phyloP scores from a whole-genome alignment of 2,113 vertebrate genomes.

The Salvator merianae region DNA sequence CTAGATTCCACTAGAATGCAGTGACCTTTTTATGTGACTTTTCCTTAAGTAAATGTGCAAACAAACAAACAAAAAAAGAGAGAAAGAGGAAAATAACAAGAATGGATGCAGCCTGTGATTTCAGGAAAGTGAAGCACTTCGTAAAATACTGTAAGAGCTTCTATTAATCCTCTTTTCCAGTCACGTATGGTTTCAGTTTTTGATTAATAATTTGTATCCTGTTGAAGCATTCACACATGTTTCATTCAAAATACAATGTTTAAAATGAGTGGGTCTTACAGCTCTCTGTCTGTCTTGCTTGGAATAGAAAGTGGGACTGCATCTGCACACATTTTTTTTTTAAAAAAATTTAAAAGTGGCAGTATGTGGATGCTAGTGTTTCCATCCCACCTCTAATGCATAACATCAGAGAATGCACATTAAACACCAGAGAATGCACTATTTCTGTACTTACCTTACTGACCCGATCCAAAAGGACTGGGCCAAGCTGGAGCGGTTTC shows the following conservation, averaged over 20 bases:
- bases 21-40: slow-evolving; percentile 3
- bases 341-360: not conserved
- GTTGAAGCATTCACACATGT: not conserved
- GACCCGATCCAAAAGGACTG: too few relatives aligned
- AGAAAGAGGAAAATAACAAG: slow-evolving; percentile 24
- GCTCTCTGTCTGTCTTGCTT: too few relatives aligned
- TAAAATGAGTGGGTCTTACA: too few relatives aligned
- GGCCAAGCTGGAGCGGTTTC: too few relatives aligned
- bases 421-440: too few relatives aligned
- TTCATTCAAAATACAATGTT: slow-evolving; percentile 3
- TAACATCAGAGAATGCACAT: too few relatives aligned
- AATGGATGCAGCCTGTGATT: slow-evolving; percentile 34
- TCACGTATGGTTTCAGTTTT: slow-evolving; percentile 32
- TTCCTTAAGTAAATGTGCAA: slow-evolving; percentile 25
- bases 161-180: slow-evolving; percentile 24
- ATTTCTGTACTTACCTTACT: too few relatives aligned
- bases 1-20: not conserved
- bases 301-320: too few relatives aligned
- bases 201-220: slow-evolving; percentile 18
- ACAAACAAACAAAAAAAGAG: not conserved
- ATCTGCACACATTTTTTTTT: not conserved
- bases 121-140: slow-evolving; percentile 9
- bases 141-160: slow-evolving; percentile 17
- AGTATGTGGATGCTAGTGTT: too few relatives aligned
- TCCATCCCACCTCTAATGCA: not conserved